Evolutionary conservation across 2,113 vertebrate species (phyloP), one percentile per base, ranked within the genome.

Genomic region (Cyprinus carpio): DNA sequence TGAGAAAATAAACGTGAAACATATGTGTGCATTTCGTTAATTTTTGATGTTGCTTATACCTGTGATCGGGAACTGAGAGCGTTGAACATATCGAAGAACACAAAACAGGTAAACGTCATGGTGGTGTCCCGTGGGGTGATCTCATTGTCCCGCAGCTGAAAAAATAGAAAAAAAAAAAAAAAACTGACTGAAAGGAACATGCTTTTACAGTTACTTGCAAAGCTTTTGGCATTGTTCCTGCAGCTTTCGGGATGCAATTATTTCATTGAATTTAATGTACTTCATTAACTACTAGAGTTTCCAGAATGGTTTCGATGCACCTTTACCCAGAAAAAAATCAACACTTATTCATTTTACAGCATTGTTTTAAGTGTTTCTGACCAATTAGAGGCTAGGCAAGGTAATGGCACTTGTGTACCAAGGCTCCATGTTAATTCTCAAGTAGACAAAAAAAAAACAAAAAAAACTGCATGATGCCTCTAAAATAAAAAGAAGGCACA

Each of bases 41-140:
- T 46, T 49, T 15, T 49, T 29, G 6, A 4, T 76, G 46, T 15
- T 27, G 72, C 43, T 25, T 46, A 64, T 90, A 98, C 98, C 97
- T 99, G 97, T 23, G 98, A 99, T 67, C 98, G 96, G 2, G 97
- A 99, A 93, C 98, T 99, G 85, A 99, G 94, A 27, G 98, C 98
- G 91, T 99, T 99, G 94, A 99, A 99, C 98, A 99, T 99, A 91
- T 99, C 98, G 80, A 99, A 99, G 93, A 99, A 99, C 62, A 99
- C 98, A 83, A 99, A 99, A 92, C 98, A 99, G 64, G 98, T 99
- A 93, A 99, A 99, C 78, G 98, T 99, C 98, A 99, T 99, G 83
- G 98, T 99, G 84, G 98, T 99, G 92, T 99, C 98, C 81, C 98
- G 95, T 29, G 98, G 98, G 1, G 98, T 99, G 92, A 99, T 99